Percentiles rank a stretch among this genome's conserved stretches.
Conservation (phyloP, 2,888 invertebrate genomes). For the Ochlodes sylvanus region DNA sequence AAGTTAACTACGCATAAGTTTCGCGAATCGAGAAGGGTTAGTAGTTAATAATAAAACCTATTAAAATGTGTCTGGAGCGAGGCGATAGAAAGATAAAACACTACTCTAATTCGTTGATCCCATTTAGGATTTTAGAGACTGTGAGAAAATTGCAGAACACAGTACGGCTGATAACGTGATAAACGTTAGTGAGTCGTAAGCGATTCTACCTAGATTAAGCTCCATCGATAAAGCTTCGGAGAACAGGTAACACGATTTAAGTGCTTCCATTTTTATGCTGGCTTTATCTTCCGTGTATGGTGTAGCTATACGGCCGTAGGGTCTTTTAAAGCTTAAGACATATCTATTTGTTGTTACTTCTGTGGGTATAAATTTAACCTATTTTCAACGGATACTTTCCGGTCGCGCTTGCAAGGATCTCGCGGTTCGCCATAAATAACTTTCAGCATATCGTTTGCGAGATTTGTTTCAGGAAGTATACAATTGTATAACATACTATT, state of each 20-base stretch:
- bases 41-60: background rate
- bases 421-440: conserved; percentile 21
- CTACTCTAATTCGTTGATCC: background rate
- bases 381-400: conserved; percentile 22
- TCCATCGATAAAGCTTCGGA: too few species aligned
- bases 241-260: too few species aligned
- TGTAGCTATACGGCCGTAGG: too few species aligned
- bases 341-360: background rate
- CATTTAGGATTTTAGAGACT: conserved; percentile 2
- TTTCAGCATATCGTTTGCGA: conserved; percentile 8
- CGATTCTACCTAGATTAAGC: too few species aligned
- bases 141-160: conserved; percentile 38
- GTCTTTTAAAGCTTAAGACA: background rate
- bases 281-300: too few species aligned
- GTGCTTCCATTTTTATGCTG: too few species aligned
- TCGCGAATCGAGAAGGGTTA: too few species aligned
- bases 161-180: conserved; percentile 1
- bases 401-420: conserved; percentile 14
- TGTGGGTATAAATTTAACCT: conserved; percentile 18
- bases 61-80: background rate
- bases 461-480: conserved; percentile 9
- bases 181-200: conserved; percentile 2
- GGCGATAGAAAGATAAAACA: background rate
- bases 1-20: too few species aligned
- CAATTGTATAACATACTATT: background rate